phyloP scores from a whole-genome alignment of 2,113 vertebrate genomes.

The Labrus mixtus region DNA sequence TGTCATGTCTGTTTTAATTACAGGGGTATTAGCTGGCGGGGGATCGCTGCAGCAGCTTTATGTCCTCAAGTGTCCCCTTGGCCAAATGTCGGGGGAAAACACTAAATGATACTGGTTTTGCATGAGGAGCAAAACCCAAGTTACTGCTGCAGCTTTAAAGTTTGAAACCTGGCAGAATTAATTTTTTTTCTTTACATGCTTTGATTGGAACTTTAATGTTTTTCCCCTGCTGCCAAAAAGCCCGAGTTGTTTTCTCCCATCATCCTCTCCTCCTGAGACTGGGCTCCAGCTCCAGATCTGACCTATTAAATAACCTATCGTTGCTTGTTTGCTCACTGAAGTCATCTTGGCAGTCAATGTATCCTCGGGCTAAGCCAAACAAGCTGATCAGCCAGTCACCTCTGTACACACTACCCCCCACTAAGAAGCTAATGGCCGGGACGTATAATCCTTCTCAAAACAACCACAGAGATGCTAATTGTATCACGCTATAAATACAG shows the following conservation, averaged over 20 bases:
- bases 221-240: background rate
- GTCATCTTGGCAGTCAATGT: conserved; percentile 66
- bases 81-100: conserved; percentile 51
- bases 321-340: conserved; percentile 73
- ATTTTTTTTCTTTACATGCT: background rate
- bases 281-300: conserved; percentile 48
- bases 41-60: conserved; percentile 45
- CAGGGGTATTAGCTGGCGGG: conserved; percentile 62
- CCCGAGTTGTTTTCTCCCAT: background rate
- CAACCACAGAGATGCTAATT: conserved; percentile 85
- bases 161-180: background rate
- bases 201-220: background rate
- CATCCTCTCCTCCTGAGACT: conserved; percentile 2
- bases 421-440: conserved; percentile 82
- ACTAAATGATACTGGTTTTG: conserved; percentile 15
- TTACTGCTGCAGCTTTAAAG: background rate
- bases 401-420: conserved; percentile 78
- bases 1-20: conserved; percentile 77
- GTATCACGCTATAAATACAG: conserved; percentile 84
- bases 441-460: conserved; percentile 85
- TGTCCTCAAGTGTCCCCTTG: conserved; percentile 31
- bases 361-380: conserved; percentile 82
- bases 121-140: background rate
- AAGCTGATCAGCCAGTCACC: conserved; percentile 84
- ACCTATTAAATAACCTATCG: conserved; percentile 63